Evolutionary conservation across 1,140 invertebrate genomes (phyloP).

Genomic region (Habropoda laboriosa): DNA sequence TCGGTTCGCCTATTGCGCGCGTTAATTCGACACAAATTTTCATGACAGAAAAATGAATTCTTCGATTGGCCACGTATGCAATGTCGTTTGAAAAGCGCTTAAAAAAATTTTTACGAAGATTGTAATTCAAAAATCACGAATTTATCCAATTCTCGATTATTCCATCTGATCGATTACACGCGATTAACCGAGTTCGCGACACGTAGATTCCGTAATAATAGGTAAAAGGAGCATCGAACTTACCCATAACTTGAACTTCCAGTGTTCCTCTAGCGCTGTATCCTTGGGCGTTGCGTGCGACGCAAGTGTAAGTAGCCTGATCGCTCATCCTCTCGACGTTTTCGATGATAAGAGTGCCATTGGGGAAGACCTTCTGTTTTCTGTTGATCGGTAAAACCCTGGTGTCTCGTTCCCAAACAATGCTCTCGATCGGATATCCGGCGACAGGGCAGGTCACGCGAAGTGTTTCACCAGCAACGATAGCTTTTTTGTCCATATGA

Average conservation of each 20-base stretch:
- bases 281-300: constrained; percentile 94
- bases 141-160: not conserved
- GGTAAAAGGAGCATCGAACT: constrained; percentile 78
- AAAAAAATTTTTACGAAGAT: no score
- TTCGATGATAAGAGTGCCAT: constrained; percentile 96
- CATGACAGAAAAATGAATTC: not conserved
- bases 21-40: not conserved
- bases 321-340: constrained; percentile 96
- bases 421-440: constrained; percentile 96
- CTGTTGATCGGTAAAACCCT: constrained; percentile 95
- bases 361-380: constrained; percentile 96
- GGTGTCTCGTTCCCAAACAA: constrained; percentile 94
- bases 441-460: constrained; percentile 96
- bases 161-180: not conserved
- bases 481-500: constrained; percentile 96
- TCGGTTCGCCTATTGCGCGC: not conserved
- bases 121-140: not conserved
- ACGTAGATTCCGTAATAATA: no score
- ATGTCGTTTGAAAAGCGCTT: no score
- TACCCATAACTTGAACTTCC: constrained; percentile 98
- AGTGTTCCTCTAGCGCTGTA: constrained; percentile 92
- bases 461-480: constrained; percentile 95
- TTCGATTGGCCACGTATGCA: no score
- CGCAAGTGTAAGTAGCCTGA: constrained; percentile 96
- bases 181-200: constrained; percentile 6